Conservation (phyloP, 2,888 invertebrate species). For the Lithophane semibrunnea region DNA sequence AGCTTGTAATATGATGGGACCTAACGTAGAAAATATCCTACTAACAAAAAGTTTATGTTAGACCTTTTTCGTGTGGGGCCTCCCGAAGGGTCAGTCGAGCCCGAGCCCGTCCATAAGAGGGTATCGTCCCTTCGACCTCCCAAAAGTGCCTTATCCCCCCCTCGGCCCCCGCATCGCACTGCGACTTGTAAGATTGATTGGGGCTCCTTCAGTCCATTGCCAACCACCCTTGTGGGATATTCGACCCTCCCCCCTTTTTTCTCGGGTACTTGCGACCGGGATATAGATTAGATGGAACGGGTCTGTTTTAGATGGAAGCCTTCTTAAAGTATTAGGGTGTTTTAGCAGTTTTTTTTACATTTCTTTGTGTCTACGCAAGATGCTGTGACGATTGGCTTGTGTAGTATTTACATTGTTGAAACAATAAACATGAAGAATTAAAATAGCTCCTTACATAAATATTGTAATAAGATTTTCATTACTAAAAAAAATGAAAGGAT, state of each 20-base stretch:
- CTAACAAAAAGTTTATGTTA: constrained; percentile 84
- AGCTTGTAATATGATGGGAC: constrained; percentile 64
- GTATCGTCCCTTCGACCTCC: constrained; percentile 88
- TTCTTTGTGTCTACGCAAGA: constrained; percentile 11
- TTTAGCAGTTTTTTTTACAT: constrained; percentile 36
- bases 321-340: constrained; percentile 52
- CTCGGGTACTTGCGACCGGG: constrained; percentile 80
- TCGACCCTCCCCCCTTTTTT: constrained; percentile 89
- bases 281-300: constrained; percentile 81
- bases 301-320: constrained; percentile 59
- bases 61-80: constrained; percentile 81
- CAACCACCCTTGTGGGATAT: constrained; percentile 87
- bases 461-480: no score
- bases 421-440: background rate
- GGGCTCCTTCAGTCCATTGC: constrained; percentile 91
- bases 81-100: constrained; percentile 86
- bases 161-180: constrained; percentile 75
- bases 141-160: constrained; percentile 77
- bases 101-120: constrained; percentile 84
- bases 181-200: constrained; percentile 91
- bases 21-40: constrained; percentile 72
- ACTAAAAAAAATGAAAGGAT: background rate
- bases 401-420: background rate
- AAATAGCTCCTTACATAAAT: background rate
- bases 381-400: background rate